phyloP scores from a whole-genome alignment of 2,113 vertebrate genomes.

The Oreochromis spilurus region DNA sequence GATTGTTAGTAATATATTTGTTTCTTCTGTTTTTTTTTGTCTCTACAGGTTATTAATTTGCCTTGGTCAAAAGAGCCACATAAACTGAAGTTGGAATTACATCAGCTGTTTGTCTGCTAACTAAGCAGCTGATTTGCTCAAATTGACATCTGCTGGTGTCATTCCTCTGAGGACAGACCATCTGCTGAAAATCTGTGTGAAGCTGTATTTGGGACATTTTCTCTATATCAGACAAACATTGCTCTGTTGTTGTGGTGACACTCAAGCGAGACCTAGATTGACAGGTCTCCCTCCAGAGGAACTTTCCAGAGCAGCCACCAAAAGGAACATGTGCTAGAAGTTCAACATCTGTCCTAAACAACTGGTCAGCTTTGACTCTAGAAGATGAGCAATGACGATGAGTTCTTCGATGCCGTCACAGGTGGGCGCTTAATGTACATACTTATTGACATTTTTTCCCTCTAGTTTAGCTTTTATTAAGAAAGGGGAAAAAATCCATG shows the following conservation, averaged over 20 bases:
- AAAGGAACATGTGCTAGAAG: constrained; percentile 72
- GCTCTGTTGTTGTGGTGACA: neutral
- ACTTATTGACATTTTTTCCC: neutral
- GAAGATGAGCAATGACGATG: constrained; percentile 94
- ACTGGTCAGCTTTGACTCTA: constrained; percentile 37
- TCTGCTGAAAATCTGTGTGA: neutral
- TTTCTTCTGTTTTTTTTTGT: neutral
- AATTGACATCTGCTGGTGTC: neutral
- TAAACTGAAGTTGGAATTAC: neutral
- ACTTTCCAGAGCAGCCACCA: neutral
- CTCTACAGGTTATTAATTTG: constrained; percentile 14
- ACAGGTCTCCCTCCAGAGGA: constrained; percentile 13
- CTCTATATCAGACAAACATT: neutral
- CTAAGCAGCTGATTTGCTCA: neutral
- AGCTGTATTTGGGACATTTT: neutral
- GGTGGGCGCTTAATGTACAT: constrained; percentile 61
- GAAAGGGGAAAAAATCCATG: neutral
- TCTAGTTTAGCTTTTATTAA: neutral
- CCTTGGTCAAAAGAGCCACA: neutral
- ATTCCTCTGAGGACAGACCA: neutral
- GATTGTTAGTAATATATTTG: neutral
- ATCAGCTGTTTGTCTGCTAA: neutral
- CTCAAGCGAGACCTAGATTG: neutral
- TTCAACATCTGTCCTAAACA: constrained; percentile 16
- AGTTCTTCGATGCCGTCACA: constrained; percentile 95